Conservation (phyloP, 2,113 vertebrate species). For the Sorex araneus region DNA sequence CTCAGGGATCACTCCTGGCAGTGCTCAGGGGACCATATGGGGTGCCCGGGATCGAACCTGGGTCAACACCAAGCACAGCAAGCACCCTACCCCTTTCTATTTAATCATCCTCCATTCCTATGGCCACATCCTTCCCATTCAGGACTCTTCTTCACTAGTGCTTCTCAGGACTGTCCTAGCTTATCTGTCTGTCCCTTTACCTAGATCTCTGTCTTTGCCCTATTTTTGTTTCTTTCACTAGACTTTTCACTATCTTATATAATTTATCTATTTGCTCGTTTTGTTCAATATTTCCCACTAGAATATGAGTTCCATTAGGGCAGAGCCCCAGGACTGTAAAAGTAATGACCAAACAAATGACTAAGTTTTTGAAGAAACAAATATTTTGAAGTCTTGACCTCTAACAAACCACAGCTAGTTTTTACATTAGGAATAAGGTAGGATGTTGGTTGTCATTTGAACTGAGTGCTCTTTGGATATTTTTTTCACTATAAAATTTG, state of each 20-base stretch:
- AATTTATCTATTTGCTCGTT: conserved; percentile 47
- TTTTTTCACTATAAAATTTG: conserved; percentile 61
- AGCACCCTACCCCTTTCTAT: background rate
- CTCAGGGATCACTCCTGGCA: too few species aligned
- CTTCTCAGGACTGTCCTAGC: background rate
- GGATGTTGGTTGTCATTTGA: conserved; percentile 36
- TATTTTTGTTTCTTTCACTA: background rate
- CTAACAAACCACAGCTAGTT: background rate
- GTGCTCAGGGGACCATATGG: too few species aligned
- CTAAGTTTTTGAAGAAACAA: conserved; percentile 44
- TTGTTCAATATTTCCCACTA: background rate
- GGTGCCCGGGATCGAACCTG: too few species aligned
- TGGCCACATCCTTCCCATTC: background rate
- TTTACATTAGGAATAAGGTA: conserved; percentile 39
- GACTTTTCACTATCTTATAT: background rate
- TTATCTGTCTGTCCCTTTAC: too few species aligned
- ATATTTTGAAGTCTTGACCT: conserved; percentile 20
- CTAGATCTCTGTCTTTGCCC: background rate
- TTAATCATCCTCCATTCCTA: background rate
- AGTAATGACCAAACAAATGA: conserved; percentile 23
- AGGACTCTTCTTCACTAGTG: background rate
- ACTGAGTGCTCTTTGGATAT: background rate
- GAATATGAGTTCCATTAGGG: background rate
- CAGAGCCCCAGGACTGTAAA: conserved; percentile 47
- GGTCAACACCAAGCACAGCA: too few species aligned